A percentile compares a stretch with the other conserved stretches of the same genome.
Evolutionary conservation across 2,113 vertebrate genomes (phyloP).

Genomic region (Phylloscopus trochiloides): DNA sequence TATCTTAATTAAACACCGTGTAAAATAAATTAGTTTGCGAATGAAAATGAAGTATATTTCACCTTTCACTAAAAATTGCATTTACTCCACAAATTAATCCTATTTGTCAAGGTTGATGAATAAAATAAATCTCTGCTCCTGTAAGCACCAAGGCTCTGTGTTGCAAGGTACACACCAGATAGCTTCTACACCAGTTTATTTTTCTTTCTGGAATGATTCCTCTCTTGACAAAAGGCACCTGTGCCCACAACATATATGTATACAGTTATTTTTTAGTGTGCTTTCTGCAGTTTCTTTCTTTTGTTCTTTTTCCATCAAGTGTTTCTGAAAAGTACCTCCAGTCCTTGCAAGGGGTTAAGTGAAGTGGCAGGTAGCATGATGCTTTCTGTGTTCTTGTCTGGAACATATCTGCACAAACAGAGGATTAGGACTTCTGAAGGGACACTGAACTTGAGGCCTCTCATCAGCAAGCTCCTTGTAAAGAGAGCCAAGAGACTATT

Average conservation of each 20-base stretch:
- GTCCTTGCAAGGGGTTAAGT: not conserved
- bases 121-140: not conserved
- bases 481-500: not conserved
- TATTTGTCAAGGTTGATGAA: not conserved
- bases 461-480: not conserved
- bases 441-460: not conserved
- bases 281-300: not conserved
- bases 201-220: not conserved
- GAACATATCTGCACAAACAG: not conserved
- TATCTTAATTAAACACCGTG: not conserved
- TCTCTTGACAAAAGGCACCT: not conserved
- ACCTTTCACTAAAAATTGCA: not conserved
- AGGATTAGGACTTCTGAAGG: not conserved
- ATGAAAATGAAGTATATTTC: not conserved
- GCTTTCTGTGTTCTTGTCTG: not conserved
- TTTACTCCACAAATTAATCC: not conserved
- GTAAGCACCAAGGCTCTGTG: not conserved
- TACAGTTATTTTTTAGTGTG: fast-evolving
- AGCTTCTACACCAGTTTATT: not conserved
- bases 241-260: not conserved
- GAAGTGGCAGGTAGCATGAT: not conserved
- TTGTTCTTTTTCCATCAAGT: not conserved
- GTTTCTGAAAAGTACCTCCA: not conserved
- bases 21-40: constrained; percentile 24
- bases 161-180: not conserved